phyloP scores from a whole-genome alignment of 1,140 invertebrate species.

The Ditylenchus dipsaci region DNA sequence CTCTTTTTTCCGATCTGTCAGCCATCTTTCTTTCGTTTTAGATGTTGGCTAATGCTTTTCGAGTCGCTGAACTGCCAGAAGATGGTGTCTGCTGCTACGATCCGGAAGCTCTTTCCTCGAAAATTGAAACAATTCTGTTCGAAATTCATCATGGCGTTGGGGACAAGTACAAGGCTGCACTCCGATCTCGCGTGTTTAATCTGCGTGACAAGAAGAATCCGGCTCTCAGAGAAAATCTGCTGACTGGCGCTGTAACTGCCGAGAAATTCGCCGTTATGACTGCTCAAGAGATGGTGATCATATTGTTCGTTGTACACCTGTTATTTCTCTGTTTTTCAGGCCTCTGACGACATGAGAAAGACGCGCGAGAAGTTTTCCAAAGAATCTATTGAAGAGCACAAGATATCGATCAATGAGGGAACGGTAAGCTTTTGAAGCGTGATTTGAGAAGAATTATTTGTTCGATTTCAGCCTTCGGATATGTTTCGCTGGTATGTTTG shows the following conservation, averaged over 20 bases:
- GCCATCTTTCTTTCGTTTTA: too few relatives aligned
- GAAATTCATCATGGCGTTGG: constrained; percentile 36
- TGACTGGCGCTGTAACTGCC: constrained; percentile 74
- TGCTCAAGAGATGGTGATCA: constrained; percentile 78
- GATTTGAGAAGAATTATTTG: too few relatives aligned
- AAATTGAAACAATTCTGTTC: constrained; percentile 60
- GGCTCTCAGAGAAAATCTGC: constrained; percentile 80
- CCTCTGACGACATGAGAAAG: constrained; percentile 92
- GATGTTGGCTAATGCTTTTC: too few relatives aligned
- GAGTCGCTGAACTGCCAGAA: too few relatives aligned
- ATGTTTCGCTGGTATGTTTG: constrained; percentile 63
- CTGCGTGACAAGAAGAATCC: constrained; percentile 87
- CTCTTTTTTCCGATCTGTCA: too few relatives aligned
- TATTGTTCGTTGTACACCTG: too few relatives aligned
- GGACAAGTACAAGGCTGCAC: constrained; percentile 79
- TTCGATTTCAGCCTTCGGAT: background rate
- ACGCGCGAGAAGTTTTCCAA: constrained; percentile 89
- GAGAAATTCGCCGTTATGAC: constrained; percentile 83
- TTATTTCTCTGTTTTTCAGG: constrained; percentile 61
- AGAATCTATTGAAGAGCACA: constrained; percentile 95
- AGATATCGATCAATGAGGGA: constrained; percentile 75
- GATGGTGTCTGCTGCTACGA: constrained; percentile 20
- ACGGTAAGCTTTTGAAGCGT: background rate
- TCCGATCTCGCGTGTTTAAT: constrained; percentile 70
- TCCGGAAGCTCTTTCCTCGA: constrained; percentile 60